Base-by-base conservation (phyloP, 2,888 invertebrate genomes). In the Drosophila falleni region DNA sequence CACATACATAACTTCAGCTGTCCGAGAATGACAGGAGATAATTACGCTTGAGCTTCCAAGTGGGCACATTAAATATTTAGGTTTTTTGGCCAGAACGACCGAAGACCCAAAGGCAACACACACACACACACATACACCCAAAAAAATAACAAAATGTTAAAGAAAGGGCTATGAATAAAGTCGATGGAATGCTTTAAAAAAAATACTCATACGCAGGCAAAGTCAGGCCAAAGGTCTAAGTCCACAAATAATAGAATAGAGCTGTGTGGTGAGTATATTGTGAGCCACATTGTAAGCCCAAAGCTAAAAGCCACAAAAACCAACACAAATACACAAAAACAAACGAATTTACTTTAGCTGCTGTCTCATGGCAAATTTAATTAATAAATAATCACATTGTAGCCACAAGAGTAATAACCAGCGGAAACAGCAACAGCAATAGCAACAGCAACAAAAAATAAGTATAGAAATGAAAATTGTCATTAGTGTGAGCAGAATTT, bases 371-470 rank as follows among this genome's bases (percentile, higher is more conserved):
- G 75, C 71, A 88, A 86, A 80, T 89, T 90, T 90, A 90, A 81
- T 90, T 88, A 89, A 90, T 90, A 91, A 90, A 91, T 90, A 87
- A 90, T 84, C 81, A 78, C 84, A 82, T 79, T 82, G 78, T 81
- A 78, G 68, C 82, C 90, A 78, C 87, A 84, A 68, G 86, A 85
- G 87, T 84, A 89, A 90, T 90, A 86, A 87, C 75, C 77, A 79
- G 60, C 62, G 59, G 29, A 51, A 46, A 47, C 54, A 55, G 33
- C 50, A 70, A 56, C 23, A 49, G 39, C 50, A 70, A 56, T 19
- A 49, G 39, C 47, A 63, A 47, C 8, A 53, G 29, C 39, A 60
- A 65, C n/a, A 59, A 42, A 44, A 37, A 50, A 56, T 58, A 35
- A 58, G 16, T 44, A 58, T 49, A 54, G 35, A 50, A 80, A 76